Conservation (phyloP, 2,797 vertebrate species). For the Gymnoscopelus braueri region DNA sequence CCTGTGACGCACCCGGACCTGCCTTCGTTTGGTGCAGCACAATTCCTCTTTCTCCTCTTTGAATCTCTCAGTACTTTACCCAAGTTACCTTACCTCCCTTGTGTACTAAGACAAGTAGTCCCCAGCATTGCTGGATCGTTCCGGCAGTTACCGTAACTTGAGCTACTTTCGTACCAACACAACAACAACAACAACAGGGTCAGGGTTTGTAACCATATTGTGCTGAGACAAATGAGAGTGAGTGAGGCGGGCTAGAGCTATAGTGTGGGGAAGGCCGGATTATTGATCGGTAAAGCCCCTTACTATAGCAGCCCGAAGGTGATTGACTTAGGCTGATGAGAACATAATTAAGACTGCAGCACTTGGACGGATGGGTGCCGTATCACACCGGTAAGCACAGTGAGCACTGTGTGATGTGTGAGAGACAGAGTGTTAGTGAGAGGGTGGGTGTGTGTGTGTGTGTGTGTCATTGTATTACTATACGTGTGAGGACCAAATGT, state of each 20-base stretch:
- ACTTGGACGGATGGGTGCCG: slow-evolving; percentile 61
- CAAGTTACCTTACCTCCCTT: no score
- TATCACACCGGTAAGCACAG: slow-evolving; percentile 33
- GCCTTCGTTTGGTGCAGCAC: no score
- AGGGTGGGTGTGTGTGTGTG: neutral
- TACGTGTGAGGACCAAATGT: no score
- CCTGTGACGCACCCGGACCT: no score
- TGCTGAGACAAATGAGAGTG: slow-evolving; percentile 19
- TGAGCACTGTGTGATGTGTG: slow-evolving; percentile 22
- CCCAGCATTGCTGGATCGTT: no score
- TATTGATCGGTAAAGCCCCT: slow-evolving; percentile 60
- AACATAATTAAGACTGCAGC: slow-evolving; percentile 76
- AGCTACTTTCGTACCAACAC: neutral
- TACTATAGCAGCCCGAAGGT: slow-evolving; percentile 37
- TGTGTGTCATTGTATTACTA: neutral
- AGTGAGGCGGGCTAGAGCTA: neutral
- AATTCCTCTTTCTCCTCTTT: no score
- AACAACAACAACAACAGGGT: slow-evolving; percentile 20
- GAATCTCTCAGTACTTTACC: no score
- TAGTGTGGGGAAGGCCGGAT: slow-evolving; percentile 18
- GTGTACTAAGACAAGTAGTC: no score
- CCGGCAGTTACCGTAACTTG: no score
- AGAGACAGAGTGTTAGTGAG: neutral
- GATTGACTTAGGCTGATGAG: slow-evolving; percentile 69
- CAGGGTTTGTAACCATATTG: neutral